Conservation (phyloP, 92 coral and sea anemone genomes). For the Heteractis magnifica region DNA sequence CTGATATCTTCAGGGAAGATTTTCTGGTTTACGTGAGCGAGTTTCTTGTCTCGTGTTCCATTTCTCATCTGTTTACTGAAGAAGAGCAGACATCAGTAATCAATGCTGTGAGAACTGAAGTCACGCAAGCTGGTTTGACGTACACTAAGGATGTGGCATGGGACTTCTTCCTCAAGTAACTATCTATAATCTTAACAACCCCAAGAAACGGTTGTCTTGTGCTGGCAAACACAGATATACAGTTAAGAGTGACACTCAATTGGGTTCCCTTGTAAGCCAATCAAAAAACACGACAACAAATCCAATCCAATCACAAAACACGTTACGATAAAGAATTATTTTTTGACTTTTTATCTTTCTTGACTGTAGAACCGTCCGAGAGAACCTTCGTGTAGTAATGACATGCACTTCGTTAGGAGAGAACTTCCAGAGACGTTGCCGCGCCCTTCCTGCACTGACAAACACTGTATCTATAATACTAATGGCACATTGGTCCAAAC, state of each 20-base stretch:
- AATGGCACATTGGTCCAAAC: slow-evolving; percentile 91
- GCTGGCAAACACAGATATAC: too few species aligned
- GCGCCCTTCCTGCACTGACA: slow-evolving; percentile 85
- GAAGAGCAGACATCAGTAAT: slow-evolving; percentile 97
- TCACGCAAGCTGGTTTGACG: slow-evolving; percentile 98
- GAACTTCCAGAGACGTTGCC: slow-evolving; percentile 89
- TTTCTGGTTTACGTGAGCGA: slow-evolving; percentile 92
- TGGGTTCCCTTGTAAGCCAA: not conserved
- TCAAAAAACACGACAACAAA: too few species aligned
- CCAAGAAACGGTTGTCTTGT: too few species aligned
- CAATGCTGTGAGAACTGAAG: slow-evolving; percentile 96
- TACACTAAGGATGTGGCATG: slow-evolving; percentile 99
- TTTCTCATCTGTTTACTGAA: slow-evolving; percentile 89
- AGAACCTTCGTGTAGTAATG: slow-evolving; percentile 89
- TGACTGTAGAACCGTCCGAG: slow-evolving; percentile 82
- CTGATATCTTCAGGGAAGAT: slow-evolving; percentile 77
- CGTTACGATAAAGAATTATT: too few species aligned
- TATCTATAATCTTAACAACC: not conserved
- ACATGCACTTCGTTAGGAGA: slow-evolving; percentile 87
- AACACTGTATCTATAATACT: slow-evolving; percentile 85
- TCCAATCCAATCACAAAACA: not conserved
- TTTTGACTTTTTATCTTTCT: not conserved
- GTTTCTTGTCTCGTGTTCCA: slow-evolving; percentile 94
- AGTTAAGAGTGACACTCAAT: not conserved
- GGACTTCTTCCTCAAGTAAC: slow-evolving; percentile 94